Percentiles rank a stretch among this genome's conserved stretches.
phyloP scores from a whole-genome alignment of 2,888 invertebrate genomes.

The Perizoma flavofasciatum region DNA sequence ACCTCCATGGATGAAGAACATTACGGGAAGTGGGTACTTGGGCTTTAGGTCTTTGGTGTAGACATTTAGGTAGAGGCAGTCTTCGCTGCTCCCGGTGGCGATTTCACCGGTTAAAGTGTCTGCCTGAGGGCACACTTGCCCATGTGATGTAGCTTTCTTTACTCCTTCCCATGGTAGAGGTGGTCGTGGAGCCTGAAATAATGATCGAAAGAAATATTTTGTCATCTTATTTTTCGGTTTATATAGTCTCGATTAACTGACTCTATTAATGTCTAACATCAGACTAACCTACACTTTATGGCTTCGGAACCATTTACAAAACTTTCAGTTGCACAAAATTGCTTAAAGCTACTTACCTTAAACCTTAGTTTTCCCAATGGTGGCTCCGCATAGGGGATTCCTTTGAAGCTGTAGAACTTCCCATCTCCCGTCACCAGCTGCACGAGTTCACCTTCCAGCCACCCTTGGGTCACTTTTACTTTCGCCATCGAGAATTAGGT shows the following conservation, averaged over 20 bases:
- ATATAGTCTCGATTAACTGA: too few relatives aligned
- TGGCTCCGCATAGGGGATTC: constrained; percentile 77
- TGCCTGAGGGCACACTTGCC: constrained; percentile 53
- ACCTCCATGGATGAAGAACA: constrained; percentile 65
- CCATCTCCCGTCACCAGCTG: constrained; percentile 42
- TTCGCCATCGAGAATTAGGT: constrained; percentile 12
- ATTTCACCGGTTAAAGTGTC: constrained; percentile 46
- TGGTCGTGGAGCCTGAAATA: constrained; percentile 38
- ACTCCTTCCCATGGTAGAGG: constrained; percentile 38
- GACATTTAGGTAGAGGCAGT: constrained; percentile 61
- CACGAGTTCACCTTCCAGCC: constrained; percentile 43
- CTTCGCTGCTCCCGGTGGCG: constrained; percentile 47
- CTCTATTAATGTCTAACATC: too few relatives aligned
- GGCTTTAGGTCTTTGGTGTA: constrained; percentile 50
- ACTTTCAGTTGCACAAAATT: too few relatives aligned
- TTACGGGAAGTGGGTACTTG: constrained; percentile 48
- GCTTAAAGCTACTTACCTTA: constrained; percentile 57
- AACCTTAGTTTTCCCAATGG: constrained; percentile 73
- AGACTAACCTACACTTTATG: too few relatives aligned
- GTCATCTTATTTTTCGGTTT: too few relatives aligned
- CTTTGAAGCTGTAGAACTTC: constrained; percentile 54
- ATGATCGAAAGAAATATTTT: background rate
- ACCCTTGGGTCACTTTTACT: constrained; percentile 46
- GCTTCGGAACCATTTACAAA: too few relatives aligned
- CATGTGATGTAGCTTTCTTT: constrained; percentile 52